Conservation (phyloP, 2,888 invertebrate genomes). For the Ectobius pallidus region DNA sequence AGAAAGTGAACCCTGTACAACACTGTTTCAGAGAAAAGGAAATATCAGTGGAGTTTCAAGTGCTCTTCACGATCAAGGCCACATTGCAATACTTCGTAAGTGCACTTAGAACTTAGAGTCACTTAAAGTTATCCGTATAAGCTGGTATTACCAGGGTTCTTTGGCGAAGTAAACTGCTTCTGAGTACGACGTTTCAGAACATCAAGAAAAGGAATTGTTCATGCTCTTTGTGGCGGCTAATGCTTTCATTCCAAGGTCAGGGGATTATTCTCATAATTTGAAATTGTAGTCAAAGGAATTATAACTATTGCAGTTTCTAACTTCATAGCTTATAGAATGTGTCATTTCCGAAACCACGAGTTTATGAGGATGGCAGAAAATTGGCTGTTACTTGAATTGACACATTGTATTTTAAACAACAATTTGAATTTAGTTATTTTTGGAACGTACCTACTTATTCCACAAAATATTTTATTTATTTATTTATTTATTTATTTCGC, state of each 20-base stretch:
- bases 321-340: too few species aligned
- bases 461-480: too few species aligned
- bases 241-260: background rate
- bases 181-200: background rate
- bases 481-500: too few species aligned
- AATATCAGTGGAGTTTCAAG: background rate
- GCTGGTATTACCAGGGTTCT: background rate
- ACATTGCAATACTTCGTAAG: background rate
- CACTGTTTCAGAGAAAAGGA: background rate
- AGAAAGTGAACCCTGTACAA: background rate
- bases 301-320: too few species aligned
- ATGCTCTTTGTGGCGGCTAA: background rate
- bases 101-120: slow-evolving; percentile 10
- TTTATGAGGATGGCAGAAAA: too few species aligned
- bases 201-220: background rate
- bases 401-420: too few species aligned
- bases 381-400: too few species aligned
- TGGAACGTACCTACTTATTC: too few species aligned
- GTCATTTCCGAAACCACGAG: too few species aligned
- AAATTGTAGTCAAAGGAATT: too few species aligned
- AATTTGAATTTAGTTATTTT: too few species aligned
- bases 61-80: background rate
- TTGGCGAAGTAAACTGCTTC: background rate
- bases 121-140: slow-evolving; percentile 16
- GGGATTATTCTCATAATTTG: too few species aligned